These are phyloP conservation scores for Tetranychus piercei DNA, from an alignment of 2,888 invertebrate species.

Conservation along the genomic window DNA sequence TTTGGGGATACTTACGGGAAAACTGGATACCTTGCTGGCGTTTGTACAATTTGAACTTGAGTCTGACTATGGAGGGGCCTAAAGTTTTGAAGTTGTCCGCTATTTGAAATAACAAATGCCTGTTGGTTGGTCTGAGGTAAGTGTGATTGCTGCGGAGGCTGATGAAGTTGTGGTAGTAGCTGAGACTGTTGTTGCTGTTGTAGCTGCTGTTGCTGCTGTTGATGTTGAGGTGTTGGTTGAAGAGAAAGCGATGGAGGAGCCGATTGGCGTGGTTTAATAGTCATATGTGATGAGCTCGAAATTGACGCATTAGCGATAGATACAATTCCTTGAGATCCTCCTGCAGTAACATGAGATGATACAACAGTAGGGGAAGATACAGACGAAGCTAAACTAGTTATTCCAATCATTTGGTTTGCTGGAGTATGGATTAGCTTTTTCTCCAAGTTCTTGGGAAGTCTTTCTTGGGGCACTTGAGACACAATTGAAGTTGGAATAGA, in stretches of 20 bases:
- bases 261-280: slow-evolving; percentile 4
- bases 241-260: background rate
- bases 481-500: slow-evolving; percentile 25
- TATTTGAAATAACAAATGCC: slow-evolving; percentile 2
- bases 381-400: slow-evolving; percentile 3
- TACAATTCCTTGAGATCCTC: background rate
- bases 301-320: background rate
- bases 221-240: slow-evolving; percentile 19
- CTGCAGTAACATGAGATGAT: slow-evolving; percentile 3
- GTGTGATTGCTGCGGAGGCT: slow-evolving; percentile 3
- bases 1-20: background rate
- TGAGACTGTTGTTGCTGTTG: slow-evolving; percentile 16
- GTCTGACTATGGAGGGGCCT: slow-evolving; percentile 6
- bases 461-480: slow-evolving; percentile 42
- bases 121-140: slow-evolving; percentile 6
- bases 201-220: slow-evolving; percentile 18
- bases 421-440: slow-evolving; percentile 28
- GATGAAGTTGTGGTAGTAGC: slow-evolving; percentile 12
- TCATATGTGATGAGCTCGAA: background rate
- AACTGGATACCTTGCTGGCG: slow-evolving; percentile 3
- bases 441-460: slow-evolving; percentile 31
- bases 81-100: slow-evolving; percentile 3
- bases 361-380: background rate
- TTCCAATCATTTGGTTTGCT: slow-evolving; percentile 11
- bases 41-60: slow-evolving; percentile 11